phyloP scores from a whole-genome alignment of 2,797 vertebrate species.

The Pipistrellus nathusii region DNA sequence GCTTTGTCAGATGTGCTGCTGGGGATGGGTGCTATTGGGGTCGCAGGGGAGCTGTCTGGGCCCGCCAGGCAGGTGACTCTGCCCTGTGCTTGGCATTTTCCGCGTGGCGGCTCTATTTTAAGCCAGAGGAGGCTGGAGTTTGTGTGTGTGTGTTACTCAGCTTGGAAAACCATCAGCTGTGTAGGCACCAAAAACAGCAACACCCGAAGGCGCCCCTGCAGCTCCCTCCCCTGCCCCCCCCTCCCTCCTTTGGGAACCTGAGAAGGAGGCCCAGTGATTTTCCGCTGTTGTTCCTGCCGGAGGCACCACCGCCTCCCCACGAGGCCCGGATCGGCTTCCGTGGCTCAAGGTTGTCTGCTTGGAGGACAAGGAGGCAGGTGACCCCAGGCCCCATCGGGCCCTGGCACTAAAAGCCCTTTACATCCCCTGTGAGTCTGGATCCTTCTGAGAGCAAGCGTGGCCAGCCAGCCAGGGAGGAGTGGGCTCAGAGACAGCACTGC shows the following conservation, averaged over 20 bases:
- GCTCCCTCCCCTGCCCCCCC: not conserved
- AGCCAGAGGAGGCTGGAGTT: conserved; percentile 81
- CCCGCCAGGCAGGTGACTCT: conserved; percentile 74
- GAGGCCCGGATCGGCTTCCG: not conserved
- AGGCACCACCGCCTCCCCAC: rapidly evolving
- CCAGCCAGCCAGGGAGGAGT: not conserved
- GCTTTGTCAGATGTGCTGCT: not conserved
- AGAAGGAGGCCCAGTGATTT: conserved; percentile 54
- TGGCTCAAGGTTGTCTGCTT: not conserved
- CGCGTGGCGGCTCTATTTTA: conserved; percentile 87
- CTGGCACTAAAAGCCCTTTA: not conserved
- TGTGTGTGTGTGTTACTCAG: conserved; percentile 82
- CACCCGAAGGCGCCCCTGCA: not conserved
- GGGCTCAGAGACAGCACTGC: not conserved
- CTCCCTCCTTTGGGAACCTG: not conserved
- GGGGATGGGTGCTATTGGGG: not conserved
- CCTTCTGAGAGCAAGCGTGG: not conserved
- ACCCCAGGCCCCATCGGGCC: not conserved
- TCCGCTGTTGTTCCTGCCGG: not conserved
- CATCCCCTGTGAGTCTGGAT: not conserved
- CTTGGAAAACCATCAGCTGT: conserved; percentile 85
- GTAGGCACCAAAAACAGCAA: conserved; percentile 82
- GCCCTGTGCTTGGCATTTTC: conserved; percentile 72
- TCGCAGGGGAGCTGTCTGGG: conserved; percentile 26
- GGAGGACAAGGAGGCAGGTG: not conserved